Evolutionary conservation across 2,797 vertebrate genomes (phyloP).

Genomic region (Novumbra hubbsi): DNA sequence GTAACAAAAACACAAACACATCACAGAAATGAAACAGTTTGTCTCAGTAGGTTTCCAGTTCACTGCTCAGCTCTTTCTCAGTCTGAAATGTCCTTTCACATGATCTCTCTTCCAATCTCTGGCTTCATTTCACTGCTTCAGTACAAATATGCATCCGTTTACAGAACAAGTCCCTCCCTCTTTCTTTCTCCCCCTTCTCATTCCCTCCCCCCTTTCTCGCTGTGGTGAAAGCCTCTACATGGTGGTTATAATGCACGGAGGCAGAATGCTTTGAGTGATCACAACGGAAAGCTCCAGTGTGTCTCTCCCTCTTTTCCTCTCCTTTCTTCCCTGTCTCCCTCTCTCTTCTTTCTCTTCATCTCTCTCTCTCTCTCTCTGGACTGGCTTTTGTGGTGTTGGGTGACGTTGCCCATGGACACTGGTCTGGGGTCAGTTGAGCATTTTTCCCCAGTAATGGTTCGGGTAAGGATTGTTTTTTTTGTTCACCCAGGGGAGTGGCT

Average conservation of each 20-base stretch:
- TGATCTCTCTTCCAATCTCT: not conserved
- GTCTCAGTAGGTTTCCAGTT: not conserved
- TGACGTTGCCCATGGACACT: no score
- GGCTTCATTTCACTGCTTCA: constrained; percentile 2
- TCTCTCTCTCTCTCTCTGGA: no score
- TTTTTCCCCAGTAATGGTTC: no score
- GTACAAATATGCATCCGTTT: not conserved
- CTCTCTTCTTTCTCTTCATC: no score
- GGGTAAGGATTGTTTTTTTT: no score
- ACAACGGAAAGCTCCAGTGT: not conserved
- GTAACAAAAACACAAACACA: not conserved
- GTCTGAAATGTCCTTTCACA: not conserved
- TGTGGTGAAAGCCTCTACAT: not conserved
- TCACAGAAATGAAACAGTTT: not conserved
- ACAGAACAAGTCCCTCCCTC: not conserved
- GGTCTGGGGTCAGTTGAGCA: no score
- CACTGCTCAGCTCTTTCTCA: not conserved
- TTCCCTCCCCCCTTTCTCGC: not conserved
- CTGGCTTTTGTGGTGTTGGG: no score
- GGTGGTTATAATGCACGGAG: not conserved
- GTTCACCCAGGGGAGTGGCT: no score
- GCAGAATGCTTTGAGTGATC: not conserved
- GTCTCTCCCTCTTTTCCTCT: constrained; percentile 20
- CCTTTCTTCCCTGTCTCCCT: no score
- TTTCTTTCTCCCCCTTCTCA: not conserved